Evolutionary conservation across 2,888 invertebrate genomes (phyloP), one percentile per base, ranked within the genome.

Genomic region (Vanessa cardui): DNA sequence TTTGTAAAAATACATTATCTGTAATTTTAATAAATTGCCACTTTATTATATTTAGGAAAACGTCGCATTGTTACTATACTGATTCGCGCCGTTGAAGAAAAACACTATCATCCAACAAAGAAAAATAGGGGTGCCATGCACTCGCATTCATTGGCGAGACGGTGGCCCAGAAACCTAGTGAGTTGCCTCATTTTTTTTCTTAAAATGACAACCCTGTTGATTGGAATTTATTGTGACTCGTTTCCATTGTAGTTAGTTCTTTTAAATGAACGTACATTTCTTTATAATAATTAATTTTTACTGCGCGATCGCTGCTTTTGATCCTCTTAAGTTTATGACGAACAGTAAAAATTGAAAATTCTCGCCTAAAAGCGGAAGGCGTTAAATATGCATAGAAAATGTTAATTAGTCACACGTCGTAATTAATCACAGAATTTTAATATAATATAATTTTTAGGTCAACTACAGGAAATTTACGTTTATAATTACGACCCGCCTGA

Each of bases 101-200:
- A 62, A 67, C 56, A 60, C 39, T 52, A 62, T 63, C 21, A 66
- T 60, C 60, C 62, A 64, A 64, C 58, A 70, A 68, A 65, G 62
- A 58, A 61, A 45, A 59, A 68, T 61, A 65, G 64, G 60, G 63
- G 66, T 69, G 66, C 33, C 58, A 66, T 62, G 64, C 69, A 62
- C 66, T 71, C 66, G 33, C 66, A 62, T 67, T 66, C 69, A 69
- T 64, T 71, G 68, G 68, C 26, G 65, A 66, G 69, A 67, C 56
- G 61, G 66, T 62, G 71, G 33, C 69, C 71, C 59, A 71, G 69
- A 69, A 72, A 72, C 71, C 71, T 67, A 67, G 54, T 68, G 59
- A 64, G 50, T 63, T 59, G 46, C 52, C 58, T 47, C 45, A 58
- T 68, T 63, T 54, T 62, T 54, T 54, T 45, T 54, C 68, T 64